Evolutionary conservation across 1,140 invertebrate species (phyloP).

Genomic region (Eurosta solidaginis): DNA sequence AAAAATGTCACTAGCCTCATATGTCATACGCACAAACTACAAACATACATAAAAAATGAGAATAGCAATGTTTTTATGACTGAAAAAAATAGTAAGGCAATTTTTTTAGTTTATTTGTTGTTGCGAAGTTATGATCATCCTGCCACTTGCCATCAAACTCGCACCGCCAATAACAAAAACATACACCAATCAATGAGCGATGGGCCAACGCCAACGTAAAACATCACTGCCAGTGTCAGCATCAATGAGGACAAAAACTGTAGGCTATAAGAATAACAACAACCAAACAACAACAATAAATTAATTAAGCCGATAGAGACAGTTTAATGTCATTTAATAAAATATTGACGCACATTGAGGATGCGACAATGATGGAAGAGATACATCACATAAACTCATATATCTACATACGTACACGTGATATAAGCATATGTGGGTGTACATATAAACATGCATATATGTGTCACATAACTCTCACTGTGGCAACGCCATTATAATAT

Average conservation of each 20-base stretch:
- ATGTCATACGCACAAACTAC: constrained; percentile 35
- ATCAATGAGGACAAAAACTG: constrained; percentile 7
- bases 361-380: constrained; percentile 43
- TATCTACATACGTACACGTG: background rate
- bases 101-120: constrained; percentile 11
- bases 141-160: background rate
- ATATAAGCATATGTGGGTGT: background rate
- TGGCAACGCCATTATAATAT: constrained; percentile 2
- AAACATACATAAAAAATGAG: constrained; percentile 25
- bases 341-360: constrained; percentile 58
- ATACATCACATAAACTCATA: constrained; percentile 35
- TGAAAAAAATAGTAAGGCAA: too few relatives aligned
- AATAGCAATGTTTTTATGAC: background rate
- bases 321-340: constrained; percentile 61
- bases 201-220: background rate
- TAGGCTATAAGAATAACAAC: background rate
- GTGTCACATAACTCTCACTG: background rate
- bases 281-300: constrained; percentile 58
- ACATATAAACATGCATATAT: background rate
- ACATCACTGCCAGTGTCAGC: background rate
- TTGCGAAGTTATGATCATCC: background rate
- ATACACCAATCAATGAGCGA: background rate
- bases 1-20: constrained; percentile 58
- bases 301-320: constrained; percentile 61
- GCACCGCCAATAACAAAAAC: background rate